These are phyloP conservation scores for Magallana ariakensis DNA, from an alignment of 1,140 invertebrate genomes.

Conservation along the genomic window DNA sequence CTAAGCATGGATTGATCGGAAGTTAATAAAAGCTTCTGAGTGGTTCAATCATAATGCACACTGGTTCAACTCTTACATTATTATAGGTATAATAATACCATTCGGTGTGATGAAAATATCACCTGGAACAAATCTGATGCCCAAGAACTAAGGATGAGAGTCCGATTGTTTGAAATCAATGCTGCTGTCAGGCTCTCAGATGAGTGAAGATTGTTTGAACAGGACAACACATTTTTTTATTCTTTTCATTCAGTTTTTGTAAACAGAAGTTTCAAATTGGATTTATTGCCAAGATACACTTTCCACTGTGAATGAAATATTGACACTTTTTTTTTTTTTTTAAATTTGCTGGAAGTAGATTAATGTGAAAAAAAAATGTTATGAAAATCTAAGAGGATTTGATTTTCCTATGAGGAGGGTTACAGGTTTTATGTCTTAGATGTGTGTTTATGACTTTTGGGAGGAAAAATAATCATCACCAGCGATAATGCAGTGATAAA, in stretches of 20 bases:
- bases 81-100: not conserved
- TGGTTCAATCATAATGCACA: constrained; percentile 8
- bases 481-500: not conserved
- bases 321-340: not conserved
- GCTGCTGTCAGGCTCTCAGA: not conserved
- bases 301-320: constrained; percentile 1
- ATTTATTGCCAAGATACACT: not conserved
- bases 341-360: not conserved
- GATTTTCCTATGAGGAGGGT: not conserved
- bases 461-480: constrained; percentile 23
- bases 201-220: constrained; percentile 14
- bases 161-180: constrained; percentile 23
- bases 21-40: constrained; percentile 17
- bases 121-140: not conserved
- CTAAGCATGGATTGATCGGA: constrained; percentile 25
- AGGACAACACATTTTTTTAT: constrained; percentile 19
- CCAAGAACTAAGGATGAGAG: not conserved
- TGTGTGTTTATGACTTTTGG: constrained; percentile 30
- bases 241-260: constrained; percentile 10
- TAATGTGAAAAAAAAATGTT: not conserved
- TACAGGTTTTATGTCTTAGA: not conserved
- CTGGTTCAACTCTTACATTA: not conserved
- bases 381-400: not conserved
- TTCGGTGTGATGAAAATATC: not conserved
- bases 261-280: not conserved